A percentile compares a stretch with the other conserved stretches of the same genome.
Conservation (phyloP, 1,140 invertebrate genomes). For the Scaptomyza hsui region DNA sequence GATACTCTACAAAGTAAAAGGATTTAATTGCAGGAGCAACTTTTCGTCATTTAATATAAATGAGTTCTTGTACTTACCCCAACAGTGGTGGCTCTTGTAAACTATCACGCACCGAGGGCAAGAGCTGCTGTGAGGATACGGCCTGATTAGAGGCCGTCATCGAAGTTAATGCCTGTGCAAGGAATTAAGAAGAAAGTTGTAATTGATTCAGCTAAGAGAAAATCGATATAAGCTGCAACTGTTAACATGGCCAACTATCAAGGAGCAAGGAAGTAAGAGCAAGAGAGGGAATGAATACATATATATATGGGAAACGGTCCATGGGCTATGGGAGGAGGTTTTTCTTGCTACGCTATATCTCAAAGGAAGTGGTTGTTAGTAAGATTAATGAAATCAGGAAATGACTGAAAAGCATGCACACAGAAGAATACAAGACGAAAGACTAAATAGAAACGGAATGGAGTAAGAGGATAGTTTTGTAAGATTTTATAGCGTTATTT, state of each 20-base stretch:
- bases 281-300: not conserved
- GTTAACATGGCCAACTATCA: conserved; percentile 59
- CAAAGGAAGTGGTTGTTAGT: conserved; percentile 1
- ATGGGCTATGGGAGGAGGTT: not conserved
- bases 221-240: conserved; percentile 10
- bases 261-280: conserved; percentile 11
- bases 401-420: conserved; percentile 55
- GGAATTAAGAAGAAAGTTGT: conserved; percentile 1
- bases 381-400: conserved; percentile 1
- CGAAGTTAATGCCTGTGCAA: conserved; percentile 88
- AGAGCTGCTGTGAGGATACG: conserved; percentile 85
- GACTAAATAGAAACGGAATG: conserved; percentile 18
- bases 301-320: not conserved
- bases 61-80: conserved; percentile 48
- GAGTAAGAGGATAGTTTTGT: not conserved
- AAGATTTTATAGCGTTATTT: not conserved
- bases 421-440: conserved; percentile 29
- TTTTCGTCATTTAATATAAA: not conserved
- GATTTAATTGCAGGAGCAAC: not conserved
- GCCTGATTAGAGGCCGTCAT: conserved; percentile 86
- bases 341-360: not conserved
- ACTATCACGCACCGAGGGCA: conserved; percentile 89
- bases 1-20: conserved; percentile 56
- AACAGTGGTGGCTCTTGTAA: conserved; percentile 84
- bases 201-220: conserved; percentile 1